A percentile compares a stretch with the other conserved stretches of the same genome.
Conservation (phyloP, 35 echinoderm and acorn worm genomes). For the Apostichopus japonicus region DNA sequence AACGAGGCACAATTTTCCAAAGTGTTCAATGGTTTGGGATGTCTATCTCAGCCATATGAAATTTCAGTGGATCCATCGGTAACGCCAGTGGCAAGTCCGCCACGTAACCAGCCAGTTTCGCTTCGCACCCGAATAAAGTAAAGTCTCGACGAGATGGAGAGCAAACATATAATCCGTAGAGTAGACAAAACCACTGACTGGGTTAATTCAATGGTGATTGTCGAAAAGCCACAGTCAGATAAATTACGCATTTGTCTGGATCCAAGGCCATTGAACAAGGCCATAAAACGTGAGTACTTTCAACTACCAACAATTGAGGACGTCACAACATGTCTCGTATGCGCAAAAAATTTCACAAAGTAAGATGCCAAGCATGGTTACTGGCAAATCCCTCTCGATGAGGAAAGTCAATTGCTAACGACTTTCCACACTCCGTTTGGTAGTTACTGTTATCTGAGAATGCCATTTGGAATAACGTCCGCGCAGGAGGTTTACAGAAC, state of each 20-base stretch:
- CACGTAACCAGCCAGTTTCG: slow-evolving; percentile 12
- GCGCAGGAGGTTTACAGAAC: slow-evolving; percentile 32
- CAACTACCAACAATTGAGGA: neutral
- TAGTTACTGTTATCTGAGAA: slow-evolving; percentile 10
- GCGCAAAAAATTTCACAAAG: neutral
- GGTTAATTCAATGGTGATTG: slow-evolving; percentile 1
- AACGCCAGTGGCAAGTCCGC: slow-evolving; percentile 29
- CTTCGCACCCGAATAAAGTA: neutral
- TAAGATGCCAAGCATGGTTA: slow-evolving; percentile 11
- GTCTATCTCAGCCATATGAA: slow-evolving; percentile 6
- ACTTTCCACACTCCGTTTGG: slow-evolving; percentile 46
- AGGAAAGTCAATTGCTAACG: slow-evolving; percentile 5
- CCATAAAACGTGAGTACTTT: slow-evolving; percentile 63
- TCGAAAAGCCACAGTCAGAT: slow-evolving; percentile 29
- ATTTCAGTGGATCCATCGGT: slow-evolving; percentile 30
- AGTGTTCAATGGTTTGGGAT: slow-evolving; percentile 32
- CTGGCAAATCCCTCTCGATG: slow-evolving; percentile 58
- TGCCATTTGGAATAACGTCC: slow-evolving; percentile 35
- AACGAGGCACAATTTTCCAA: neutral
- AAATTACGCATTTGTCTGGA: slow-evolving; percentile 62
- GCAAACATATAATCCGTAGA: neutral
- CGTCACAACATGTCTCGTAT: neutral
- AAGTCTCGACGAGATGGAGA: slow-evolving; percentile 23
- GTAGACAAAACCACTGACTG: neutral
- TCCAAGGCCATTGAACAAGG: slow-evolving; percentile 57